Base-by-base conservation (phyloP, 2,888 invertebrate species). In the Acrobasis consociella region DNA sequence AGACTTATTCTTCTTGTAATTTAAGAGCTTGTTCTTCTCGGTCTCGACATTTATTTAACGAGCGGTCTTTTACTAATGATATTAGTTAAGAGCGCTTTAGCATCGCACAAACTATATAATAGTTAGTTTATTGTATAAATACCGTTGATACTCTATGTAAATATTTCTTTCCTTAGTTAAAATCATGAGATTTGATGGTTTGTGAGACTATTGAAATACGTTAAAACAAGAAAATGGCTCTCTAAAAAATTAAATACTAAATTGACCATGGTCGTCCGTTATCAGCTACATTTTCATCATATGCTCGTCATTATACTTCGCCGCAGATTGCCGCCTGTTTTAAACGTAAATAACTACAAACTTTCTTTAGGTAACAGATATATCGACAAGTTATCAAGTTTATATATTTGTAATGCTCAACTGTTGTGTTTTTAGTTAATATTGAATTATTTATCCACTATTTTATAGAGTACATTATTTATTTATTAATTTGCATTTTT, bases 51-150 rank as follows among this genome's bases (percentile, higher is more conserved):
- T 3, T 22, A 2, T 22, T 22, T 22, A 22, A 2, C 3, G 22
- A 22, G 8, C 8, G 31, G 31, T 31, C 31, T 31, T 31, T 31
- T 2, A 31, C 31, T 31, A 31, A 7, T 5, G 8, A 31, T 31
- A 31, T 31, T 31, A 31, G 5, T 8, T 5, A 31, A 31, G 31
- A 31, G 31, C 31, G 31, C 31, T 2, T 5, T 31, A 31, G 31
- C 31, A 31, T 31, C 31, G 31, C 31, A 31, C 31, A 31, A 31
- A 31, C 37, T 38, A n/a, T n/a, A n/a, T n/a, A n/a, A n/a, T n/a
- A 55, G 55, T 55, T 55, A 38, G 31, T 56, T 56, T 39, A 39
- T n/a, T 42, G 11, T 52, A 31, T 52, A 52, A 52, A 52, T 52
- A 37, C 31, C 46, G 46, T 46, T 42, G 42, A 42, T 42, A 52